phyloP scores from a whole-genome alignment of 1,140 invertebrate species.

The Bombus difficillimus region DNA sequence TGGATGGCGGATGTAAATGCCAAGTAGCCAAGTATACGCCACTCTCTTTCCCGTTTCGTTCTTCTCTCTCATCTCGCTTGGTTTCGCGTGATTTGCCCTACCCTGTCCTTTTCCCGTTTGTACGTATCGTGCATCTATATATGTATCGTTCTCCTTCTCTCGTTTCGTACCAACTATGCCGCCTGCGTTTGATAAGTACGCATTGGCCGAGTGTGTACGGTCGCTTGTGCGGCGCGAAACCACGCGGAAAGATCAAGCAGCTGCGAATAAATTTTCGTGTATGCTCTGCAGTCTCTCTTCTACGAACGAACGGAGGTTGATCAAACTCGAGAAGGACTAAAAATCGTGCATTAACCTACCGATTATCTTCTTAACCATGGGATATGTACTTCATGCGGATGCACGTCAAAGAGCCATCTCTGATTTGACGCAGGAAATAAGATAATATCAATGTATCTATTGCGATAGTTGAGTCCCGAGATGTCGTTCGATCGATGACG shows the following conservation, averaged over 20 bases:
- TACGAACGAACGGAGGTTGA: constrained; percentile 1
- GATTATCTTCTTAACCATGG: neutral
- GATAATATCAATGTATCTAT: too few relatives aligned
- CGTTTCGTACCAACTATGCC: constrained; percentile 36
- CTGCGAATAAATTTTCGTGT: constrained; percentile 65
- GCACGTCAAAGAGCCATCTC: neutral
- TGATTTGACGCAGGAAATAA: neutral
- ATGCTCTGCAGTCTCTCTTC: neutral
- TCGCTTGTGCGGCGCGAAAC: constrained; percentile 49
- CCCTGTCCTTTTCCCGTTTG: constrained; percentile 2
- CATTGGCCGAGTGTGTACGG: constrained; percentile 62
- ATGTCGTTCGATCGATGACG: neutral
- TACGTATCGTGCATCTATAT: neutral
- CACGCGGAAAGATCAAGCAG: constrained; percentile 69
- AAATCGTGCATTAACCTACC: neutral
- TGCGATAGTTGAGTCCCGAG: neutral
- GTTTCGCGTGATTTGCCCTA: neutral
- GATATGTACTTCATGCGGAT: too few relatives aligned
- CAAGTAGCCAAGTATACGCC: constrained; percentile 70
- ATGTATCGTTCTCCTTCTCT: neutral
- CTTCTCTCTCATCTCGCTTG: constrained; percentile 3
- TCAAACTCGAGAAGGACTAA: neutral
- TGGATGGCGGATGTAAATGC: constrained; percentile 75
- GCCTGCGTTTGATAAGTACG: constrained; percentile 63
- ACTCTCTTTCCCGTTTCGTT: constrained; percentile 41